Conservation (phyloP, 2,113 vertebrate genomes). For the Pygoscelis antarcticus region DNA sequence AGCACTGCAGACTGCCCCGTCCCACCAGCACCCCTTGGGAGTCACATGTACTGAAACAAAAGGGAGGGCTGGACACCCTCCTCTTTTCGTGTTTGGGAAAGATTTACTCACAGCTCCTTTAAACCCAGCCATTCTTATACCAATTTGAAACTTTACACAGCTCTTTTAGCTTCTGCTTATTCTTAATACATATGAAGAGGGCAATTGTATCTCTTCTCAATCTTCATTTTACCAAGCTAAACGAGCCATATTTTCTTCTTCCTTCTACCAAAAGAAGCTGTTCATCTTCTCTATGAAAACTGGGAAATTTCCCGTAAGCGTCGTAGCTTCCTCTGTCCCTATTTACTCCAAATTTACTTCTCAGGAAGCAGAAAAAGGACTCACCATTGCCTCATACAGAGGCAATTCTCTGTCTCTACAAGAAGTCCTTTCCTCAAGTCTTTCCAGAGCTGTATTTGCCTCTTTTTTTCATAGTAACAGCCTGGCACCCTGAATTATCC, state of each 20-base stretch:
- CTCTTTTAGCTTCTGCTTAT: background rate
- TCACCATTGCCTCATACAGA: background rate
- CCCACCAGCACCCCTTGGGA: background rate
- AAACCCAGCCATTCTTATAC: background rate
- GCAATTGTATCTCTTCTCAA: background rate
- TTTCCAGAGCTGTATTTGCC: background rate
- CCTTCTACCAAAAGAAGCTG: background rate
- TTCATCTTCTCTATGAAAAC: background rate
- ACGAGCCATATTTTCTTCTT: background rate
- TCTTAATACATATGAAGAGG: background rate
- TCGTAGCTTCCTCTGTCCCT: background rate
- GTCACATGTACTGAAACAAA: background rate
- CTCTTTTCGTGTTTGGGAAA: background rate
- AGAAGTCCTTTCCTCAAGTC: background rate
- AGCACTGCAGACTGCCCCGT: background rate
- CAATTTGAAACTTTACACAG: background rate
- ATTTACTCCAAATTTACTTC: background rate
- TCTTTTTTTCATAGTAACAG: background rate
- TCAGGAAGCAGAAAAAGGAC: background rate
- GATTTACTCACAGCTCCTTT: background rate
- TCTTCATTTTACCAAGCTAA: background rate
- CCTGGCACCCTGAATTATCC: background rate
- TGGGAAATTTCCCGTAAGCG: background rate
- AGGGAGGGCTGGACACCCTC: background rate
- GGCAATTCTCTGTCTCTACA: background rate